Percentiles rank a stretch among this genome's conserved stretches.
Conservation (phyloP, 2,888 invertebrate genomes). For the Allolobophora icterica region DNA sequence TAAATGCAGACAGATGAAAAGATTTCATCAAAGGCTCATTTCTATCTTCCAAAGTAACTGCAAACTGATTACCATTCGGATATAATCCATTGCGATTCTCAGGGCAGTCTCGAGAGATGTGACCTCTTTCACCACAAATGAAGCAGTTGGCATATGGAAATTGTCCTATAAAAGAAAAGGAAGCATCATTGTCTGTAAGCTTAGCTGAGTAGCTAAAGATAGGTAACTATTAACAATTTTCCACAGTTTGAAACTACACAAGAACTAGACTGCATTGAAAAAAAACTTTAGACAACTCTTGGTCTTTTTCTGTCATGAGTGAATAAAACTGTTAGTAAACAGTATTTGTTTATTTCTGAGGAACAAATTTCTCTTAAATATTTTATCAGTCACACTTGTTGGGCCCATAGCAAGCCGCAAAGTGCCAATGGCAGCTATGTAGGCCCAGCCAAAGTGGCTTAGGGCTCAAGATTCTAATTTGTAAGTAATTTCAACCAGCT, state of each 20-base stretch:
- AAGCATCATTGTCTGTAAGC: slow-evolving; percentile 12
- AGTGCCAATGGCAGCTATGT: too few relatives aligned
- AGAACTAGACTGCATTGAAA: not conserved
- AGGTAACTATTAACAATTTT: not conserved
- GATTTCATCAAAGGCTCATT: not conserved
- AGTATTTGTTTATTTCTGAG: not conserved
- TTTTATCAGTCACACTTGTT: not conserved
- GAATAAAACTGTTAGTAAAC: not conserved
- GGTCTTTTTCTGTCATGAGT: not conserved
- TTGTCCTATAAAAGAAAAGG: slow-evolving; percentile 57
- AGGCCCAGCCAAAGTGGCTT: not conserved
- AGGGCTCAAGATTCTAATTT: not conserved
- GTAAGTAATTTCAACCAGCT: not conserved
- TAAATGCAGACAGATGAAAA: not conserved
- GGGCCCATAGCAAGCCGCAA: too few relatives aligned
- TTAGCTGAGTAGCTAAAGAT: not conserved
- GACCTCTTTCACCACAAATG: slow-evolving; percentile 85
- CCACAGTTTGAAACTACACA: not conserved
- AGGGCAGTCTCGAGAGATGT: slow-evolving; percentile 85
- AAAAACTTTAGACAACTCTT: not conserved
- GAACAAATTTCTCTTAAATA: not conserved
- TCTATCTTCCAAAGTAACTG: not conserved
- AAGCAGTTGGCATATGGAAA: slow-evolving; percentile 86
- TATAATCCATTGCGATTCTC: slow-evolving; percentile 86
- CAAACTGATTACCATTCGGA: slow-evolving; percentile 70